Conservation (phyloP, 1,140 invertebrate species). For the Cydia splendana region DNA sequence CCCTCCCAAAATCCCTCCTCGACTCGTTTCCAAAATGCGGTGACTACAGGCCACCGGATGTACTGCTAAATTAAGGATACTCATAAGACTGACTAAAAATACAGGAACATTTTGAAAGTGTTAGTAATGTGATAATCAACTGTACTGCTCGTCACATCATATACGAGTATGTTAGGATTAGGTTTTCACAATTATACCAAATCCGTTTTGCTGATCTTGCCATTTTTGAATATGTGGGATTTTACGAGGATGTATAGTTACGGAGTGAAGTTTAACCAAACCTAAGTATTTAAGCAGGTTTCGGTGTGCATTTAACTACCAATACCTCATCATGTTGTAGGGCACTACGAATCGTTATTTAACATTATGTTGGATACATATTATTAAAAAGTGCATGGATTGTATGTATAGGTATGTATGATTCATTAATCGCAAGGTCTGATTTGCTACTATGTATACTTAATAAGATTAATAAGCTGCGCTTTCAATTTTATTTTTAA, state of each 20-base stretch:
- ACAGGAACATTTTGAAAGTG: slow-evolving; percentile 18
- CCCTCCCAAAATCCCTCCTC: slow-evolving; percentile 64
- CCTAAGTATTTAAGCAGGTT: not conserved
- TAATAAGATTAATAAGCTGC: slow-evolving; percentile 13
- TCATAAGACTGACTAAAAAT: slow-evolving; percentile 37
- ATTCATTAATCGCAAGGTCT: slow-evolving; percentile 19
- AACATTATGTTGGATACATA: not conserved
- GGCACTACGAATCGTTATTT: not conserved
- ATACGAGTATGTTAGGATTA: not conserved
- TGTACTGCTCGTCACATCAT: not conserved
- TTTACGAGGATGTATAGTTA: not conserved
- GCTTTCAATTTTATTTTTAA: slow-evolving; percentile 4
- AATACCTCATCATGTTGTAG: not conserved
- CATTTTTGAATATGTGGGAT: not conserved
- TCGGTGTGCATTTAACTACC: not conserved
- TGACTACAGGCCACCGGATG: slow-evolving; percentile 72
- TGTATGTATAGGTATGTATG: not conserved
- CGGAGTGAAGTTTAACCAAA: not conserved
- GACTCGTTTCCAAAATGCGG: slow-evolving; percentile 74
- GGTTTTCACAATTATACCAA: slow-evolving; percentile 10
- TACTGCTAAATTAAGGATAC: slow-evolving; percentile 63
- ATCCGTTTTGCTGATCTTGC: slow-evolving; percentile 9
- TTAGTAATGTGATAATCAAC: slow-evolving; percentile 13
- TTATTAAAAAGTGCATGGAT: not conserved
- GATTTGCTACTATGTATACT: not conserved